phyloP scores from a whole-genome alignment of 2,888 invertebrate genomes.

The Sesia bembeciformis region DNA sequence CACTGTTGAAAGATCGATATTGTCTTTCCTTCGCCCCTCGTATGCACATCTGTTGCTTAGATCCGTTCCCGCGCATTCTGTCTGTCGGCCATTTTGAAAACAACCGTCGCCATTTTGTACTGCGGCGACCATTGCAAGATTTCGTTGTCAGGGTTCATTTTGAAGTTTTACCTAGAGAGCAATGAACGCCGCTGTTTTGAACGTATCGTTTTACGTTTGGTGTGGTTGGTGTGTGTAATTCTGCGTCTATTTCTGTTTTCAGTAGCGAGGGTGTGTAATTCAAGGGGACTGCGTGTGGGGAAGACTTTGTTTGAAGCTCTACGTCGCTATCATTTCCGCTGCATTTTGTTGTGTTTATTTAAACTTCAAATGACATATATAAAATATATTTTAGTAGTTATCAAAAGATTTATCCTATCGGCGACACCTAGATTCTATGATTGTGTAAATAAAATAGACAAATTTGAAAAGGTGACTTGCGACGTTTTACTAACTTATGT shows the following conservation, averaged over 20 bases:
- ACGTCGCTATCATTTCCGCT: not conserved
- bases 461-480: no score
- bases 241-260: constrained; percentile 18
- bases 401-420: no score
- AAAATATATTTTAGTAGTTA: no score
- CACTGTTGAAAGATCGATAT: constrained; percentile 52
- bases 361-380: no score
- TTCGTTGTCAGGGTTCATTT: no score
- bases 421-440: no score
- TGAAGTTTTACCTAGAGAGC: not conserved
- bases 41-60: constrained; percentile 43
- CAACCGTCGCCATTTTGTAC: not conserved
- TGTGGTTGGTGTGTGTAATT: constrained; percentile 1
- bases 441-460: no score
- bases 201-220: not conserved
- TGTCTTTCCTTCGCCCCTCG: constrained; percentile 49
- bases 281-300: constrained; percentile 10
- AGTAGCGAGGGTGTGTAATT: constrained; percentile 17
- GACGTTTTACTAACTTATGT: no score
- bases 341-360: not conserved
- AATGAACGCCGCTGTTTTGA: not conserved
- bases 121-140: not conserved
- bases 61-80: not conserved
- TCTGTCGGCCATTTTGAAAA: not conserved
- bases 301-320: not conserved